These are phyloP conservation scores for Drosophila suboccidentalis DNA, from an alignment of 2,888 invertebrate genomes.

Conservation along the genomic window DNA sequence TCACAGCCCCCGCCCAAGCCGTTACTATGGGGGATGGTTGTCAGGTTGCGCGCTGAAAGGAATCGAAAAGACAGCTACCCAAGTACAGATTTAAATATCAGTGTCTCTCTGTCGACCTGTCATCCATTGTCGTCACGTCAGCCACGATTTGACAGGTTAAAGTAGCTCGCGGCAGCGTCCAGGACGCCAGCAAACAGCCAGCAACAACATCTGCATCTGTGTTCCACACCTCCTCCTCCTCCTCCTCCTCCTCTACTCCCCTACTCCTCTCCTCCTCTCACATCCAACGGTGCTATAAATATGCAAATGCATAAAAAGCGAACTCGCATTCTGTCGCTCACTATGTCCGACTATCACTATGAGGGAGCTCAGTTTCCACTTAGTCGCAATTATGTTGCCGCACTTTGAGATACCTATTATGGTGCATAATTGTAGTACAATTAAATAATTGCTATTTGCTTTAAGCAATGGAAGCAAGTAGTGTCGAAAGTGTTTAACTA, in stretches of 20 bases:
- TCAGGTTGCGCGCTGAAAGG: slow-evolving; percentile 28
- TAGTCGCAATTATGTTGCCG: neutral
- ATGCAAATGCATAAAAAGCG: slow-evolving; percentile 17
- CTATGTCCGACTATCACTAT: neutral
- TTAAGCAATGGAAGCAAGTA: neutral
- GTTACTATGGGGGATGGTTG: neutral
- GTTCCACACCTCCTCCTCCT: neutral
- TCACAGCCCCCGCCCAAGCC: slow-evolving; percentile 5
- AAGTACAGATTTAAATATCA: slow-evolving; percentile 51
- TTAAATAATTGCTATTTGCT: slow-evolving; percentile 1
- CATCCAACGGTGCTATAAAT: slow-evolving; percentile 13
- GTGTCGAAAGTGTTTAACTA: neutral
- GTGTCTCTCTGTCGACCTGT: slow-evolving; percentile 26
- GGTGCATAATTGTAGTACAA: neutral
- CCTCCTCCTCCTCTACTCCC: no score
- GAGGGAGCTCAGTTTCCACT: neutral
- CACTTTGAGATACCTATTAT: neutral
- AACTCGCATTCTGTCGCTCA: slow-evolving; percentile 16
- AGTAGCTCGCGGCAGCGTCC: slow-evolving; percentile 40
- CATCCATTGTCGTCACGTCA: slow-evolving; percentile 39
- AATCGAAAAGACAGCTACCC: slow-evolving; percentile 46
- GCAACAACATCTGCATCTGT: slow-evolving; percentile 4
- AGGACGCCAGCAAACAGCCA: slow-evolving; percentile 4
- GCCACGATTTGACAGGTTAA: slow-evolving; percentile 51
- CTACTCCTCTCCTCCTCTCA: no score